Base-by-base conservation (phyloP, 2,113 vertebrate species). In the Dicrurus megarhynchus region DNA sequence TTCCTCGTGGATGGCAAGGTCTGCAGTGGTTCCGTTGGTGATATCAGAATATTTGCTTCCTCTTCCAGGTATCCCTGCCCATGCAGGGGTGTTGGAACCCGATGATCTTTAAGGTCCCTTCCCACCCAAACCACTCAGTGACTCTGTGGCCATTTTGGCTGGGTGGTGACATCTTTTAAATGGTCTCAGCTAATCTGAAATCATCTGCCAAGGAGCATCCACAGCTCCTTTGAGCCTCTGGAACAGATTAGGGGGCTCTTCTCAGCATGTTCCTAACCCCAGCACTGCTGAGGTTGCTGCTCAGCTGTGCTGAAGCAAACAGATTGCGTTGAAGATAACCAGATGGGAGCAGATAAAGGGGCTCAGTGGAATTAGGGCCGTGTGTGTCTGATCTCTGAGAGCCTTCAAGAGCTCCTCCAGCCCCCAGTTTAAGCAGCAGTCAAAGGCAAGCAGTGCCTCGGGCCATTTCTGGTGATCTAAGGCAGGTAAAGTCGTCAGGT, bases 291-390 rank as follows among this genome's bases (percentile, higher is more conserved):
- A 70, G 77, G 89, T 50, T 19, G 8, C 77, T 52, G 42, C 75
- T 23, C 33, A 20, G 79, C 2, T 60, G 84, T 74, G 67, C 17
- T 0, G 5, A 20, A 26, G 61, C 56, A 55, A 87, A 53, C 46
- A 88, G 90, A 73, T 91, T 32, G 71, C 1, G 4, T 1, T 95
- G 75, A 89, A 87, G 96, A 74, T 64, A 95, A 90, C 57, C 95
- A 97, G 95, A 96, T 95, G 89, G 60, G 82, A 95, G 73, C 67
- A 91, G 93, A 94, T 74, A 79, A 93, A 92, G 67, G 11, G 27
- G 69, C 17, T n/a, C 1, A 0, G 44, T 8, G 32, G 64, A 77
- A 94, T 69, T 15, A 3, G 21, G 52, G 56, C 85, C 87, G 17
- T 6, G 37, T 81, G 73, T 61, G 26, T 63, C 81, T 95, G 84